Evolutionary conservation across 2,888 invertebrate species (phyloP), one percentile per base, ranked within the genome.

Genomic region (Carcina quercana): DNA sequence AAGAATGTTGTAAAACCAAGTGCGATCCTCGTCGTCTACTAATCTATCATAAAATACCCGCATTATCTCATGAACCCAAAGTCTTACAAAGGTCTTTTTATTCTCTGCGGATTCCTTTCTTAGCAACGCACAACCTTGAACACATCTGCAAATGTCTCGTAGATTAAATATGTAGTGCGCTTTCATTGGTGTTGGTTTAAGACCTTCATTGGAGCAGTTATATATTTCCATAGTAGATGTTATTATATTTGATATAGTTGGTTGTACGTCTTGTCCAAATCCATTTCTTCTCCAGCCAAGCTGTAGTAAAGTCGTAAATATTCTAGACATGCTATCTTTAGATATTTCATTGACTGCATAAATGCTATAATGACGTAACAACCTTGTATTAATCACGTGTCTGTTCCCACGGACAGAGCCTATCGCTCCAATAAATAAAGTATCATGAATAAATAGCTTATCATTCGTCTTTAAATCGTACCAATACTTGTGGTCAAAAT

Each of bases 331-430:
- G 24, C 93, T 95, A 3, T 95, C 95, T 50, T 93, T 91, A 10
- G 91, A 90, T 72, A 97, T 97, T 31, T 91, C 89, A 60, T 94
- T 94, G 30, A 97, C 93, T 1, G 93, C 90, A 55, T 94, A 91
- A 33, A 96, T 89, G 62, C 91, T 93, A 57, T 92, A 97, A 68
- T 97, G 97, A 11, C 95, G 87, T 14, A 96, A 72, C 74, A 97
- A 94, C 50, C 97, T 82, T 0, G 91, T 88, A 50, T 95, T 96
- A 31, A 96, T 88, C 49, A 94, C 89, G 59, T 96, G 93, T 21
- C 94, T 85, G 53, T 95, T 95, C 11, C 96, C 96, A 3, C 96
- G 95, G 0, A 95, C 93, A 8, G 95, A 89, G 1, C 95, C 95
- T 85, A 97, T 96, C 0, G 96, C 96, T 11, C 91, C 91, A 29